Percentiles rank a stretch among this genome's conserved stretches.
Conservation (phyloP, 2,888 invertebrate species). For the Notodonta dromedarius region DNA sequence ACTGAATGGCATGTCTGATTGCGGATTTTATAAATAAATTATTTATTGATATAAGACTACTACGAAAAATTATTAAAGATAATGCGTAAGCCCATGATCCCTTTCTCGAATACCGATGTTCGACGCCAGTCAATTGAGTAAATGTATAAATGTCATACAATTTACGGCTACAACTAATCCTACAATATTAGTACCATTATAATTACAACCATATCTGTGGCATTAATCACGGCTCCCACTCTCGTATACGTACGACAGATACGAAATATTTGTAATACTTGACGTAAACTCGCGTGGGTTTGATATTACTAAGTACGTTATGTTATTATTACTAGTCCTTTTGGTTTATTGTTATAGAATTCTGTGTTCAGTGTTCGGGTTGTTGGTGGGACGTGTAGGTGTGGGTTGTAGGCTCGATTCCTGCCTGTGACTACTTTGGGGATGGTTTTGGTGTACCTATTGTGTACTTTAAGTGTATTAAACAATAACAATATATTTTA, state of each 20-base stretch:
- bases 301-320: not conserved
- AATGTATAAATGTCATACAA: not conserved
- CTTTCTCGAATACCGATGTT: not conserved
- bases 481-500: too few species aligned
- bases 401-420: too few species aligned
- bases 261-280: not conserved
- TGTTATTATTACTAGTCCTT: not conserved
- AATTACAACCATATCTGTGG: not conserved
- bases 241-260: not conserved
- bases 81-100: too few species aligned
- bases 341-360: too few species aligned
- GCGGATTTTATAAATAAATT: not conserved
- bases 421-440: too few species aligned
- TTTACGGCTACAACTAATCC: not conserved
- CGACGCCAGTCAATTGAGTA: not conserved
- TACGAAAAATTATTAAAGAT: too few species aligned
- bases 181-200: not conserved
- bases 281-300: not conserved
- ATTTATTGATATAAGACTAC: too few species aligned
- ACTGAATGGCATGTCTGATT: not conserved
- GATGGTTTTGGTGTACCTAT: too few species aligned
- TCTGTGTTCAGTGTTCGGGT: too few species aligned
- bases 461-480: too few species aligned
- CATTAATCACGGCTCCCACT: not conserved
- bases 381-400: too few species aligned